phyloP scores from a whole-genome alignment of 1,140 invertebrate species.

The Drosophila rhopaloa region DNA sequence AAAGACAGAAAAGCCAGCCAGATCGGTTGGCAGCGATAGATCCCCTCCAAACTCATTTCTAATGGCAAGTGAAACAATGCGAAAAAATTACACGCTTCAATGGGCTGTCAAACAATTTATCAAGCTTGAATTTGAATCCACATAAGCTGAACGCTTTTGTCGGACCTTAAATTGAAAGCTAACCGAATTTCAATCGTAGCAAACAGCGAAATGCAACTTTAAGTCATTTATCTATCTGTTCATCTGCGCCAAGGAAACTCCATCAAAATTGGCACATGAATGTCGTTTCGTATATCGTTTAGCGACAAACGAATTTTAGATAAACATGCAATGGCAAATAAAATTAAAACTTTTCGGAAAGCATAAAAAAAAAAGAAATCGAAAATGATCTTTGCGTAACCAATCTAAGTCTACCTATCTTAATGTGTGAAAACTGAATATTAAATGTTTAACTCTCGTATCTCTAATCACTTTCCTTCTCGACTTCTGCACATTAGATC shows the following conservation, averaged over 20 bases:
- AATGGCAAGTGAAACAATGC: conserved; percentile 57
- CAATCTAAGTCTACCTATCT: neutral
- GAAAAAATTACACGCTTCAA: conserved; percentile 52
- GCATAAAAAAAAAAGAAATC: no score
- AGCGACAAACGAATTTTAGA: conserved; percentile 28
- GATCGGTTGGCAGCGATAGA: conserved; percentile 51
- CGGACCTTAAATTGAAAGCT: conserved; percentile 32
- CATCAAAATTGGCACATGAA: conserved; percentile 47
- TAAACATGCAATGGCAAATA: conserved; percentile 17
- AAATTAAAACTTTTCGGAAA: neutral
- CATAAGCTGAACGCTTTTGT: conserved; percentile 10
- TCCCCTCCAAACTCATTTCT: conserved; percentile 36
- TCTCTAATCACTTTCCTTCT: no score
- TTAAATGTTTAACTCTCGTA: no score
- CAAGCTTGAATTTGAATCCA: conserved; percentile 30
- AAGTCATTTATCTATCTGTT: conserved; percentile 13
- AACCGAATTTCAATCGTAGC: conserved; percentile 23
- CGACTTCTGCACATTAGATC: no score
- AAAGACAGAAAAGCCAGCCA: conserved; percentile 24
- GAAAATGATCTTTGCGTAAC: conserved; percentile 7
- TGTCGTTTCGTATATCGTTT: conserved; percentile 30
- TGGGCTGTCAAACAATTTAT: conserved; percentile 46
- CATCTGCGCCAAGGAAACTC: conserved; percentile 46
- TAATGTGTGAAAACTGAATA: no score
- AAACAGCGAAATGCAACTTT: conserved; percentile 6